These are phyloP conservation scores for Microcebus lehilahytsara DNA, from an alignment of 2,113 vertebrate species.

Conservation along the genomic window DNA sequence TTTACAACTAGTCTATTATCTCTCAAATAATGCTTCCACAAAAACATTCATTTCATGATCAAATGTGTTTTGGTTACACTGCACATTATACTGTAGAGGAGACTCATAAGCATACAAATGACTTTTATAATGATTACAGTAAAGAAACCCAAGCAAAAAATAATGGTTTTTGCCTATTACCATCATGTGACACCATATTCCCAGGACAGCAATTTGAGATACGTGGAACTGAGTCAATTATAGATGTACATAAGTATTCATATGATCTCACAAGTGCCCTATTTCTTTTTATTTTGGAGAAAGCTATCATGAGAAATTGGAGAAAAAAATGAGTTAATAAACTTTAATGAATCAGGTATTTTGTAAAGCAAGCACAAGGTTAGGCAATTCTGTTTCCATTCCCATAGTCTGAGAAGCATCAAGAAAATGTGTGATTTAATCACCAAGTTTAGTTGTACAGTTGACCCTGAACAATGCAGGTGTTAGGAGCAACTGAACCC, in stretches of 20 bases:
- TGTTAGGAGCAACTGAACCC: neutral
- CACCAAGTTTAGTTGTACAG: conserved; percentile 14
- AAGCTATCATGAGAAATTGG: neutral
- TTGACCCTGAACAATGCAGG: neutral
- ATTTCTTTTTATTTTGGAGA: neutral
- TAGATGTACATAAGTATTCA: neutral
- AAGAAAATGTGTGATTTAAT: conserved; percentile 39
- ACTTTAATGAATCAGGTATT: neutral
- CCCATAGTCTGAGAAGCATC: neutral
- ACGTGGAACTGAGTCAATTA: neutral
- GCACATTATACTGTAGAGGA: neutral
- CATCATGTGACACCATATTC: neutral
- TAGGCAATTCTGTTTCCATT: neutral
- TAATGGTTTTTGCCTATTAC: neutral
- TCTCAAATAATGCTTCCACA: neutral
- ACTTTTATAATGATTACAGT: neutral
- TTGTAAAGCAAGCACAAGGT: neutral
- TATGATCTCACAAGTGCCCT: neutral
- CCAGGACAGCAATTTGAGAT: neutral
- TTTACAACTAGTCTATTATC: neutral
- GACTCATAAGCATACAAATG: neutral
- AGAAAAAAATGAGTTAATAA: neutral
- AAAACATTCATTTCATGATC: neutral
- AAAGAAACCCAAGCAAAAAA: neutral
- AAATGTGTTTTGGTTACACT: neutral